Base-by-base conservation (phyloP, 1,140 invertebrate genomes). In the Lepidurus packardi region DNA sequence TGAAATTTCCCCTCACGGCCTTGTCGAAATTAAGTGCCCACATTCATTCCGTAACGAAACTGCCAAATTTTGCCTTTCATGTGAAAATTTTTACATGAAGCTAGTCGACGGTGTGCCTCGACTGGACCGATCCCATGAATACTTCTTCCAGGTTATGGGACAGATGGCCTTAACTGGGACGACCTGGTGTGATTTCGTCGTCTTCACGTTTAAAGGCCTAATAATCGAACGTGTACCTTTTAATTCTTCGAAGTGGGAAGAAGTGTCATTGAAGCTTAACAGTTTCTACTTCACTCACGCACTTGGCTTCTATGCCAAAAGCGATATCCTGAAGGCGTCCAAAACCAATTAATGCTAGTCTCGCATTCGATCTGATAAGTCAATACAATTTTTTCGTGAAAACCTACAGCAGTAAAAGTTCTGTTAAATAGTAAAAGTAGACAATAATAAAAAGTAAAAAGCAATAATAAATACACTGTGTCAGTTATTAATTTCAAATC, bases 101-200 rank as follows among this genome's bases (percentile, higher is more conserved):
- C 75, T 2, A 76, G 42, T 76, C n/a, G 6, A 76, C 2, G 75
- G 75, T 43, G 75, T 76, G 7, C 75, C 24, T 7, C 41, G 21
- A 21, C 1, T 76, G n/a, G 41, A 76, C 44, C 75, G 75, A 4
- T 34, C 21, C 21, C 75, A 76, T 44, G 75, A 76, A 43, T 76
- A 76, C 41, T 76, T 43, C 41, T 76, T 44, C 7, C 75, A 76
- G 44, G 43, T 76, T 1, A 34, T 76, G 75, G 75, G 75, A 4
- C 75, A 76, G 75, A 76, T 76, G 75, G 75, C 75, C 21, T 5
- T 76, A 41, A 76, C 75, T 0, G 75, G 75, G 24, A 24, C 74
- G 11, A 75, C 25, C 13, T 75, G 74, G 74, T 75, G 74, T 3
- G 74, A 75, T 24, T 76, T 76, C 44, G 42, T 76, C 4, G 75